These are phyloP conservation scores for Epinotia demarniana DNA, from an alignment of 2,888 invertebrate species.

Conservation along the genomic window DNA sequence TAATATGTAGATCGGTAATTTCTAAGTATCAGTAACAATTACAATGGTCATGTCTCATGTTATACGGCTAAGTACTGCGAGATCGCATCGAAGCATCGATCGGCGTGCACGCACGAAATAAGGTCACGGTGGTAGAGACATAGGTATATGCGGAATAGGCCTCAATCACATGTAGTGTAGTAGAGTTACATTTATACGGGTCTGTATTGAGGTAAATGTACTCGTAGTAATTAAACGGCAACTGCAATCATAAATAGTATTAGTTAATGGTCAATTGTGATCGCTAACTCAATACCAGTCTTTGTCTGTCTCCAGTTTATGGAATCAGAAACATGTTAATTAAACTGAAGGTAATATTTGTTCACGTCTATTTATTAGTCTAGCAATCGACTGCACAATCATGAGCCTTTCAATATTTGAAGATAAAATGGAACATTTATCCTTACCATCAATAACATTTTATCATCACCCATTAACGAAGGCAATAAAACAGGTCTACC, in stretches of 20 bases:
- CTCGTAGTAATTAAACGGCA: not conserved
- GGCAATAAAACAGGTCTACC: constrained; percentile 43
- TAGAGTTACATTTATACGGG: not conserved
- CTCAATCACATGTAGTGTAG: constrained; percentile 7
- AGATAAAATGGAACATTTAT: constrained; percentile 36
- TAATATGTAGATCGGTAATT: not conserved
- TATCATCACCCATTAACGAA: constrained; percentile 42
- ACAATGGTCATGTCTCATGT: constrained; percentile 21
- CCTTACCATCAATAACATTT: constrained; percentile 39
- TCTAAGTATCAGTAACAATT: constrained; percentile 1
- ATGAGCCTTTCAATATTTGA: constrained; percentile 27
- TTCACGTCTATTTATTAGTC: not conserved
- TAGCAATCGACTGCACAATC: constrained; percentile 8
- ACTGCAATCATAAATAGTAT: constrained; percentile 1
- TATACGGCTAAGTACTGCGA: constrained; percentile 20
- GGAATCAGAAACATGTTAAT: not conserved
- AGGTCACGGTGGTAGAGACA: constrained; percentile 24
- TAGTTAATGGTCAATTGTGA: not conserved
- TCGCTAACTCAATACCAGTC: not conserved
- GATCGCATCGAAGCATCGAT: constrained; percentile 31
- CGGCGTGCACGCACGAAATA: constrained; percentile 33
- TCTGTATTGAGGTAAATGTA: constrained; percentile 16
- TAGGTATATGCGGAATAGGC: constrained; percentile 14
- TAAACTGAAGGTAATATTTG: not conserved
- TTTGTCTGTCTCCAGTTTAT: too few relatives aligned